phyloP scores from a whole-genome alignment of 2,113 vertebrate genomes.

The Mobula hypostoma region DNA sequence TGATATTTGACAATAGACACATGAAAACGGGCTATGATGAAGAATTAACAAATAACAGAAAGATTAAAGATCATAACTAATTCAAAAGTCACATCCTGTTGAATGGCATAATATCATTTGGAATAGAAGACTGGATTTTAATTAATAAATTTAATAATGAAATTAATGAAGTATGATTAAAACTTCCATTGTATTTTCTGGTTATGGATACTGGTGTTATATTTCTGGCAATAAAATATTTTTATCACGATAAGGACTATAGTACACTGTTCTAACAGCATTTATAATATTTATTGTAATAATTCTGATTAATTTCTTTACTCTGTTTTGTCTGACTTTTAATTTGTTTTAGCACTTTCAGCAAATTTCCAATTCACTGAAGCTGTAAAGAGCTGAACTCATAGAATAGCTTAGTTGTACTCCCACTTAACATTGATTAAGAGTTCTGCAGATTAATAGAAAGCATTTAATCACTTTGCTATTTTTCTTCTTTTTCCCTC shows the following conservation, averaged over 20 bases:
- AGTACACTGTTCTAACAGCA: not conserved
- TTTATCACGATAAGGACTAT: not conserved
- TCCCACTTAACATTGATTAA: not conserved
- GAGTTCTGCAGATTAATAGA: not conserved
- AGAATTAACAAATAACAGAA: not conserved
- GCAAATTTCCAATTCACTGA: not conserved
- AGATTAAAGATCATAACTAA: not conserved
- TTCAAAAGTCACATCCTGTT: not conserved
- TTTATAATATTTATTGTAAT: not conserved
- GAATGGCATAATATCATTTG: not conserved
- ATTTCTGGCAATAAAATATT: not conserved
- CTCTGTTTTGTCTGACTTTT: not conserved
- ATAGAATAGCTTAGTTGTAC: not conserved
- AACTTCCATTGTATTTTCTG: not conserved
- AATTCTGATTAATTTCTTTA: not conserved
- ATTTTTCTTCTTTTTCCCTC: not conserved
- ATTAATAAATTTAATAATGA: not conserved
- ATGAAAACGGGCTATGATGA: not conserved
- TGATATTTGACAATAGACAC: not conserved
- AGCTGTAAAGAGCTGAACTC: not conserved
- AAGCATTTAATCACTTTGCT: not conserved
- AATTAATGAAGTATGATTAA: not conserved
- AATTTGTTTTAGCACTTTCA: not conserved
- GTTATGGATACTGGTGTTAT: not conserved
- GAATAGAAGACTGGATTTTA: not conserved